A percentile compares a stretch with the other conserved stretches of the same genome.
Evolutionary conservation across 2,113 vertebrate genomes (phyloP).

Genomic region (Oryzias javanicus): DNA sequence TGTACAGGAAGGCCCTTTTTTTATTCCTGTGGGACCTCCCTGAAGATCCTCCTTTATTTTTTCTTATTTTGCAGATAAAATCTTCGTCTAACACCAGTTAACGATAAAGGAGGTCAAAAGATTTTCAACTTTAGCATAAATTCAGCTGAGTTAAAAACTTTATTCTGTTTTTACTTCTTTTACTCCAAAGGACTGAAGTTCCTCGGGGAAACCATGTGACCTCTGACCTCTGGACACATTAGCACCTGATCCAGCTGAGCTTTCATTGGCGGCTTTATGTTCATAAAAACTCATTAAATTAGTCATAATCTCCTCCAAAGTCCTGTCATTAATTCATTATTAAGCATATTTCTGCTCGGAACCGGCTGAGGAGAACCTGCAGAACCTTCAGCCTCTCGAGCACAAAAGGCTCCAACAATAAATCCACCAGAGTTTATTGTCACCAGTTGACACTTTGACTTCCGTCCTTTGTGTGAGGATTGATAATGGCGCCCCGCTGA

Average conservation of each 20-base stretch:
- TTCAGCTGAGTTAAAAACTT: not conserved
- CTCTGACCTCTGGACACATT: conserved; percentile 35
- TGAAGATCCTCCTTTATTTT: no score
- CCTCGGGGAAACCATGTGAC: conserved; percentile 26
- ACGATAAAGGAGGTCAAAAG: no score
- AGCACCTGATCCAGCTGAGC: conserved; percentile 19
- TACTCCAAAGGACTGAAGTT: not conserved
- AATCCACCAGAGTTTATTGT: conserved; percentile 7
- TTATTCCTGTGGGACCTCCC: no score
- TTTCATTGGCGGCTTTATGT: not conserved
- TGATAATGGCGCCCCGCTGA: conserved; percentile 12
- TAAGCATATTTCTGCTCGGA: not conserved
- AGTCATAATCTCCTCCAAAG: no score
- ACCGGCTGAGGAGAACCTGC: not conserved
- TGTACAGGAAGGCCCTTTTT: no score
- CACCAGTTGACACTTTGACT: conserved; percentile 3
- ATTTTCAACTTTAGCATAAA: no score
- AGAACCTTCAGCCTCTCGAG: not conserved
- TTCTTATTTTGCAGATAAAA: no score
- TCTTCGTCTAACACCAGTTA: no score
- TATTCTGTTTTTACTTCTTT: not conserved
- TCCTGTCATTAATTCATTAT: no score
- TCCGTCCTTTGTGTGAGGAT: conserved; percentile 14
- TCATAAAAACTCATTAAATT: conserved; percentile 6
- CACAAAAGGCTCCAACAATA: conserved; percentile 14